Evolutionary conservation across 2,113 vertebrate species (phyloP), one percentile per base, ranked within the genome.

Genomic region (Ornithorhynchus anatinus): DNA sequence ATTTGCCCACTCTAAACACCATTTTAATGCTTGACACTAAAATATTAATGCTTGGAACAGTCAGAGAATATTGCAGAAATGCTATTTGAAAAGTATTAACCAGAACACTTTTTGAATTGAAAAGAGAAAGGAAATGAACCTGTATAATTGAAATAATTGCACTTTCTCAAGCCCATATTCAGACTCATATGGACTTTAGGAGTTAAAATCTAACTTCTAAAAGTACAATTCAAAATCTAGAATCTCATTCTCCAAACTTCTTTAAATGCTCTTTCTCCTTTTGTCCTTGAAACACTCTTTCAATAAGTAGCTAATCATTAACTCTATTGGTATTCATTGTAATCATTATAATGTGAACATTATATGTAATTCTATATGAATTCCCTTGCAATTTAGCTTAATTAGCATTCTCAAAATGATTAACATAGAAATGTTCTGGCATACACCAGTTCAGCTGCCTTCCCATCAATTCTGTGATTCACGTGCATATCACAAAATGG

Each of bases 111-210:
- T 62, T 56, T 48, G 33, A 59, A 64, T 19, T 75, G 66, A 64
- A 72, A 82, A 72, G 35, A 57, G 31, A 58, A 67, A 45, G 19
- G 19, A 14, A 72, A 36, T 39, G 20, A 50, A 20, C 22, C n/a
- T 73, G 17, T 19, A 65, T 73, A 63, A 31, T 20, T 73, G 72
- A 78, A 79, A 67, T 6, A 74, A 75, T 56, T 73, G 72, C 6
- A 37, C 3, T 69, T 59, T 67, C 65, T 63, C 19, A 69, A 69
- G 25, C 10, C 64, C 33, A 13, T 6, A 15, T 33, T 33, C 20
- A 61, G n/a, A n/a, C n/a, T n/a, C n/a, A 44, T 32, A 15, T 54
- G 32, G 40, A 50, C 59, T 77, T 70, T 39, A 63, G 17, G 27
- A 16, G 54, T 62, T 67, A 84, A 48, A 25, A 29, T 70, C 35